Base-by-base conservation (phyloP, 2,797 vertebrate genomes). In the Anabas testudineus region DNA sequence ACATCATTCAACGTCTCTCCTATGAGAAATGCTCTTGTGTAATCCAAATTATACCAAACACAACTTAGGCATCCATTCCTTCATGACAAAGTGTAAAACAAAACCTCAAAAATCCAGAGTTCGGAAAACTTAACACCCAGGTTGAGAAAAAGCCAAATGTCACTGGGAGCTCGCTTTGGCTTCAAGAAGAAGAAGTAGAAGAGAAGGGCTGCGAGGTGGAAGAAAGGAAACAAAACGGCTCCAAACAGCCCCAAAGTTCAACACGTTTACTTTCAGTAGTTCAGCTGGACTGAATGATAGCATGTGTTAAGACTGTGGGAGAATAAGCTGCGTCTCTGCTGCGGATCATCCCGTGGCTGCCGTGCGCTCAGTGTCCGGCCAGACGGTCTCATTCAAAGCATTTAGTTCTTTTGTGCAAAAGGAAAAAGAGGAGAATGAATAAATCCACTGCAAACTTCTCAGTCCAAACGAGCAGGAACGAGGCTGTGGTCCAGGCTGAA, bases 1-100 rank as follows among this genome's bases (percentile, higher is more conserved):
- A 92, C 94, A 95, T 95, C 75, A 88, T 95, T 93, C 87, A 90
- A 74, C 74, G 86, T 69, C 84, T 87, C 87, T 91, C 70, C 63
- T 69, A 21, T 84, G 81, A 82, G 74, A 77, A 88, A 73, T 71
- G 41, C 53, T 65, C 60, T 75, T 19, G 74, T 79, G 72, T 92
- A 93, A 93, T 94, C 94, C 94, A 90, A 89, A 84, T 90, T 86
- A 93, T 76, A 88, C 74, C 86, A 54, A 84, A 72, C 76, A 32
- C 59, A 58, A 28, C 15, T 48, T 7, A 62, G 59, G 61, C 76
- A 88, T 86, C 82, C 78, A 57, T 87, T 92, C 81, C 92, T 82
- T 93, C 94, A 94, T 91, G 86, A 80, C 83, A 86, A 74, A 69
- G 39, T 63, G 54, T 24, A 62, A 60, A 71, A 66, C 37, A 53